These are phyloP conservation scores for Agriopis leucophaearia DNA, from an alignment of 2,888 invertebrate genomes.

Conservation along the genomic window DNA sequence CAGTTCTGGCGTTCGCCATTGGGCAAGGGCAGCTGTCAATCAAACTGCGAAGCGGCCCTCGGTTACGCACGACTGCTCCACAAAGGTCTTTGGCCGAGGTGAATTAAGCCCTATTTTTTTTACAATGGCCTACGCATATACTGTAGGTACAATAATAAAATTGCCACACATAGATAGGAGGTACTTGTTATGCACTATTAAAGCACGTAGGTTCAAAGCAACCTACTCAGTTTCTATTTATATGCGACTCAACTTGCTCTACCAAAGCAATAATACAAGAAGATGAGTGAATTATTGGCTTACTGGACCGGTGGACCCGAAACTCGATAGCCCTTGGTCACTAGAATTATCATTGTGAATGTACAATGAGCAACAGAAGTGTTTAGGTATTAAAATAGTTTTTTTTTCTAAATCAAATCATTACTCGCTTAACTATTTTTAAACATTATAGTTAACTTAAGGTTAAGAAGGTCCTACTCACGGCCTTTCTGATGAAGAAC, in stretches of 20 bases:
- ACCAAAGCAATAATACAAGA: slow-evolving; percentile 46
- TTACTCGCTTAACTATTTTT: too few relatives aligned
- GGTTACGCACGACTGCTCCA: slow-evolving; percentile 69
- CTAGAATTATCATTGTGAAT: slow-evolving; percentile 61
- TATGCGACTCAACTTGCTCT: neutral
- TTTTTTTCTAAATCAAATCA: too few relatives aligned
- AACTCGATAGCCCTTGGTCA: slow-evolving; percentile 80
- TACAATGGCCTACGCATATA: slow-evolving; percentile 25
- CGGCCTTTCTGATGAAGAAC: too few relatives aligned
- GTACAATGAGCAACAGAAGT: slow-evolving; percentile 57
- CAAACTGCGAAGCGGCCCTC: slow-evolving; percentile 84
- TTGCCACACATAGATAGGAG: slow-evolving; percentile 23
- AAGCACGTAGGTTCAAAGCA: neutral
- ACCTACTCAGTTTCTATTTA: too few relatives aligned
- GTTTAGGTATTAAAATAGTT: slow-evolving; percentile 12
- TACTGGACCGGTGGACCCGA: slow-evolving; percentile 78
- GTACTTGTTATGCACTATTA: neutral
- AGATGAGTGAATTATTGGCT: slow-evolving; percentile 70
- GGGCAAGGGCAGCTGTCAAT: slow-evolving; percentile 93
- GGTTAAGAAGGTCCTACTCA: too few relatives aligned
- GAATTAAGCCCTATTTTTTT: slow-evolving; percentile 44
- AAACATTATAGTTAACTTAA: too few relatives aligned
- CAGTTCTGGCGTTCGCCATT: slow-evolving; percentile 92
- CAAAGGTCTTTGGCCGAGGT: slow-evolving; percentile 54
- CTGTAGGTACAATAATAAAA: slow-evolving; percentile 7